Evolutionary conservation across 2,888 invertebrate species (phyloP), one percentile per base, ranked within the genome.

Genomic region (Sycophila texana): DNA sequence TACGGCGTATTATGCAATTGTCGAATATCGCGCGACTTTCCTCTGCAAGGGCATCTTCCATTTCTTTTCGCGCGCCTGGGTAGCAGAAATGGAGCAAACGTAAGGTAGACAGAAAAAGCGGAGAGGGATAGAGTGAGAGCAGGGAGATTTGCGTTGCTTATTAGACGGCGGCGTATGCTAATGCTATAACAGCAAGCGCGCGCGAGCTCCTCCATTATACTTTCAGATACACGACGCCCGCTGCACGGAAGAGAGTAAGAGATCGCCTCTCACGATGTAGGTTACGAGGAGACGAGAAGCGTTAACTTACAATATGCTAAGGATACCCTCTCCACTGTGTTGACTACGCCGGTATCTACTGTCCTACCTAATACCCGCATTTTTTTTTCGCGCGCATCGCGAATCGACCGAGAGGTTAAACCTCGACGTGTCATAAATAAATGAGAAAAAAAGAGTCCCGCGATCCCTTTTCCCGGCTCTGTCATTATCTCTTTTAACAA

Each of bases 101-200:
- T 10, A 10, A 39, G 39, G 7, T 26, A 26, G 26, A 3, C 26
- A 26, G 26, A 10, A 39, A 7, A 10, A 10, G 10, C 1, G 10
- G 39, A 10, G 39, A 39, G 39, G 7, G 39, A 39, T 5, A 39
- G 39, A 26, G 1, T 7, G 3, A 4, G 39, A 39, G 10, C 39
- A 39, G 18, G 30, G 79, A 83, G 83, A 87, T 87, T 88, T 86
- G 86, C 86, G 85, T 87, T 86, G 86, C 87, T 88, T 86, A 87
- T 87, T 87, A 86, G 84, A 68, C 84, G 85, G 84, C 86, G 85
- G 86, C 83, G 79, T 84, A 86, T 85, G 85, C 84, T 85, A 85
- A 87, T 87, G 76, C 82, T 82, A 80, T 80, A 83, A 83, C 84
- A 83, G 83, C 82, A 79, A 60, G 60, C 65, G 20, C 18, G 16